Percentiles rank a stretch among this genome's conserved stretches.
Evolutionary conservation across 92 coral and sea anemone species (phyloP).

Genomic region (Heliopora coerulea): DNA sequence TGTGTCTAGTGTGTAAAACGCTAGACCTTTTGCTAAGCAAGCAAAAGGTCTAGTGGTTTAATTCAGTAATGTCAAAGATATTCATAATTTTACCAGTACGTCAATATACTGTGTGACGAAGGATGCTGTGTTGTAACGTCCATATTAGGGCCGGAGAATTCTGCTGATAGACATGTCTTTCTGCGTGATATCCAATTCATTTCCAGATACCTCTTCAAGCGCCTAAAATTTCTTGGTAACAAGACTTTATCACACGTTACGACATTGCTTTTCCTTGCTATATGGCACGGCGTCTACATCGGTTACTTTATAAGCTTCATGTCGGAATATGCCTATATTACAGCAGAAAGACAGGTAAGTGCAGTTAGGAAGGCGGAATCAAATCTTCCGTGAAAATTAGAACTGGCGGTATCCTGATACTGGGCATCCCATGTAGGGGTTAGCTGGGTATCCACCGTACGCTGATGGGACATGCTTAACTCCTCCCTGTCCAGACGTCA

Average conservation of each 20-base stretch:
- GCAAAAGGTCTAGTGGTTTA: no score
- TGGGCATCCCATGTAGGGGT: no score
- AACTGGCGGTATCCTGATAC: no score
- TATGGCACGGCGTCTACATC: constrained; percentile 84
- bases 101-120: no score
- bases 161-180: background rate
- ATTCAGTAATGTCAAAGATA: no score
- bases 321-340: constrained; percentile 69
- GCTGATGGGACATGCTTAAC: no score
- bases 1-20: no score
- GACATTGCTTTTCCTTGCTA: constrained; percentile 81
- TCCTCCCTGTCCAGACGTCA: no score
- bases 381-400: background rate
- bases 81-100: background rate
- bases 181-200: background rate
- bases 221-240: constrained; percentile 94
- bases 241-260: constrained; percentile 83
- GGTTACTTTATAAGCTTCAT: constrained; percentile 77
- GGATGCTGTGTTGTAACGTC: background rate
- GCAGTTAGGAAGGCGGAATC: background rate
- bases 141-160: background rate
- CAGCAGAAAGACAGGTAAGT: constrained; percentile 81
- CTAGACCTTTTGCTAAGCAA: no score
- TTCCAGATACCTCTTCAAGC: constrained; percentile 88
- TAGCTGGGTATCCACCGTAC: no score